These are phyloP conservation scores for Suncus etruscus DNA, from an alignment of 2,113 vertebrate genomes.

Conservation along the genomic window DNA sequence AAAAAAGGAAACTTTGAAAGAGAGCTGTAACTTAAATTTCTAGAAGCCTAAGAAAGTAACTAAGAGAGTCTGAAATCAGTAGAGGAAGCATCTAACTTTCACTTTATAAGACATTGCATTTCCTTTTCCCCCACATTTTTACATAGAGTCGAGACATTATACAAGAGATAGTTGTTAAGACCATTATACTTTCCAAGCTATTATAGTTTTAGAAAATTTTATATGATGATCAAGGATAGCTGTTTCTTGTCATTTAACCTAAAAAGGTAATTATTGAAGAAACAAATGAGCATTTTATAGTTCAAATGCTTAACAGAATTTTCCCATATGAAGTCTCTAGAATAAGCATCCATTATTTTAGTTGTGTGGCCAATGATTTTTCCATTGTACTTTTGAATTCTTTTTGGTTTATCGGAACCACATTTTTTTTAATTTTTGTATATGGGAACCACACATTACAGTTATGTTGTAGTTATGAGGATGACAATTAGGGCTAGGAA, in stretches of 20 bases:
- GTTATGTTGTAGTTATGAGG: too few relatives aligned
- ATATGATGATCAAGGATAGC: slow-evolving; percentile 30
- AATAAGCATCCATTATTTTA: too few relatives aligned
- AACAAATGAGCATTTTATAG: slow-evolving; percentile 4
- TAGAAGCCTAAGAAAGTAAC: slow-evolving; percentile 61
- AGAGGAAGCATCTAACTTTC: neutral
- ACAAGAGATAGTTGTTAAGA: neutral
- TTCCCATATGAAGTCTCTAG: neutral
- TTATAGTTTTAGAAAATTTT: slow-evolving; percentile 15
- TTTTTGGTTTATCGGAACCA: too few relatives aligned
- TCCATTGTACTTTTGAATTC: too few relatives aligned
- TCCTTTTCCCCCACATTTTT: neutral
- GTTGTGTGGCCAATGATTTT: too few relatives aligned
- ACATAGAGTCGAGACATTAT: neutral
- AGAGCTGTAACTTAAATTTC: neutral
- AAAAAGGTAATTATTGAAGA: neutral
- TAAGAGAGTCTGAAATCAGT: slow-evolving; percentile 51
- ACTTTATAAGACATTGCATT: slow-evolving; percentile 36
- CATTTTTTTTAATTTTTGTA: too few relatives aligned
- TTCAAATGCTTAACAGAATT: neutral
- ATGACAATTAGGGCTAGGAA: too few relatives aligned
- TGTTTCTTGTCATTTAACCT: neutral
- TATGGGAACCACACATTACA: too few relatives aligned
- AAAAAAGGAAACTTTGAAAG: neutral
- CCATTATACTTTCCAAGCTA: neutral